A percentile compares a stretch with the other conserved stretches of the same genome.
Conservation (phyloP, 1,140 invertebrate genomes). For the Drosophila parabipectinata region DNA sequence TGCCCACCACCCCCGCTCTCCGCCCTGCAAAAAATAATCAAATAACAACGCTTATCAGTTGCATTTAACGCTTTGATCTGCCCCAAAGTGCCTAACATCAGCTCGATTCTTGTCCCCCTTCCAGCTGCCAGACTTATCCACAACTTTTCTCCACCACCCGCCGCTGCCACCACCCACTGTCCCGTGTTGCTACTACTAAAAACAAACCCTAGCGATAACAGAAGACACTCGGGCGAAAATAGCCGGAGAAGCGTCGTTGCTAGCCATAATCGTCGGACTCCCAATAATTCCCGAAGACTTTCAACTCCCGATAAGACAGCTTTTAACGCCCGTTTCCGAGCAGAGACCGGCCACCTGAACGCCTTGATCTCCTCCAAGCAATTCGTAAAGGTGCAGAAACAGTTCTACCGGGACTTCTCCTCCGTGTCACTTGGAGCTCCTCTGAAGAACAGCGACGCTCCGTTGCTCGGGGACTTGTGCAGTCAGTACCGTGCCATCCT, state of each 20-base stretch:
- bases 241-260: constrained; percentile 26
- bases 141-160: constrained; percentile 19
- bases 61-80: constrained; percentile 33
- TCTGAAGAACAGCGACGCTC: constrained; percentile 70
- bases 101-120: constrained; percentile 28
- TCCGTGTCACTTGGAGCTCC: constrained; percentile 64
- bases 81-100: constrained; percentile 22
- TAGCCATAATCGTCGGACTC: constrained; percentile 36
- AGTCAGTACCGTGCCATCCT: constrained; percentile 71
- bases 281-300: constrained; percentile 7
- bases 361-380: constrained; percentile 73
- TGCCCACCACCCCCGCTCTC: not conserved
- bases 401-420: constrained; percentile 79
- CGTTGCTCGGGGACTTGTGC: constrained; percentile 73
- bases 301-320: constrained; percentile 56
- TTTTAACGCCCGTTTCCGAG: constrained; percentile 50
- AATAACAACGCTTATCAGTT: constrained; percentile 55
- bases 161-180: constrained; percentile 20
- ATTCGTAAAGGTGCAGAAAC: constrained; percentile 79
- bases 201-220: constrained; percentile 30
- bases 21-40: constrained; percentile 19
- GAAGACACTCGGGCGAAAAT: constrained; percentile 2
- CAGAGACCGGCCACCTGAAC: constrained; percentile 78
- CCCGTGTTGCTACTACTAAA: constrained; percentile 40
- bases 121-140: constrained; percentile 52